phyloP scores from a whole-genome alignment of 1,140 invertebrate species.

The Portunus trituberculatus region DNA sequence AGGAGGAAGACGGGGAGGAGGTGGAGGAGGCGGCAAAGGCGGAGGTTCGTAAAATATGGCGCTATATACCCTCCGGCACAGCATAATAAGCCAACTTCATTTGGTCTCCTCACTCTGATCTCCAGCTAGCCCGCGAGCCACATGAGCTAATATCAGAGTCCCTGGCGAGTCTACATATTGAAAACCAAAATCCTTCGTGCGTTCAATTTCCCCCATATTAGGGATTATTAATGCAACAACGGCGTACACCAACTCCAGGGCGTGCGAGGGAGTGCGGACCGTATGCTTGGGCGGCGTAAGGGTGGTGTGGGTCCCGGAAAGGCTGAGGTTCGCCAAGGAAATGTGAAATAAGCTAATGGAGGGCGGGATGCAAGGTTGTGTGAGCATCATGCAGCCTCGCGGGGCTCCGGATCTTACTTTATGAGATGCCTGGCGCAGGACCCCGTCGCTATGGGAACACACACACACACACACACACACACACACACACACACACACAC shows the following conservation, averaged over 20 bases:
- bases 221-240: constrained; percentile 53
- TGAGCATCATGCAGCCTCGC: constrained; percentile 37
- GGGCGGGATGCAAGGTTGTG: constrained; percentile 15
- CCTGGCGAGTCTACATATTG: constrained; percentile 49
- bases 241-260: background rate
- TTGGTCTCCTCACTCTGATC: constrained; percentile 35
- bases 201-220: constrained; percentile 72
- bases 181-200: constrained; percentile 58
- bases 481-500: background rate
- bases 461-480: background rate
- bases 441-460: constrained; percentile 12
- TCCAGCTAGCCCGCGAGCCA: background rate
- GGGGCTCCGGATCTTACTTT: constrained; percentile 13
- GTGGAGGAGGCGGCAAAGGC: background rate
- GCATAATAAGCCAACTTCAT: constrained; percentile 42
- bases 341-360: constrained; percentile 51
- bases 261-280: background rate
- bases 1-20: background rate
- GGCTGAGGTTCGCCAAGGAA: background rate
- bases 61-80: constrained; percentile 21
- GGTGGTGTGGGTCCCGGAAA: background rate
- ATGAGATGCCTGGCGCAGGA: constrained; percentile 7
- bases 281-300: background rate
- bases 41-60: background rate
- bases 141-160: constrained; percentile 51